These are phyloP conservation scores for Mythimna albipuncta DNA, from an alignment of 2,888 invertebrate genomes.

Conservation along the genomic window DNA sequence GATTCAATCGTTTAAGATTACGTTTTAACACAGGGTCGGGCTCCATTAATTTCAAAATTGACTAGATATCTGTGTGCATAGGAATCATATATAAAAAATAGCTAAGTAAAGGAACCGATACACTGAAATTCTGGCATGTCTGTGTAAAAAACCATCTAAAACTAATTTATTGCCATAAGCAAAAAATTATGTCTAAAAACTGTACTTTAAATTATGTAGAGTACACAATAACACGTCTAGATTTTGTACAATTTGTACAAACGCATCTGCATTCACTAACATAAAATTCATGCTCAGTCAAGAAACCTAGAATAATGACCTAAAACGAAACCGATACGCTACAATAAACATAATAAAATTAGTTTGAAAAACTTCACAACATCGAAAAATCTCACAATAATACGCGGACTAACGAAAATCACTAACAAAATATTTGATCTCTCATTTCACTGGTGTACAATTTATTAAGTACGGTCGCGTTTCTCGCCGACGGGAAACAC, in stretches of 20 bases:
- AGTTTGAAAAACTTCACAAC: constrained; percentile 74
- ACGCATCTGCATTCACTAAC: constrained; percentile 79
- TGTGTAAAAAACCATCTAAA: constrained; percentile 82
- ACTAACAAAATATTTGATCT: constrained; percentile 76
- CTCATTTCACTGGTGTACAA: constrained; percentile 66
- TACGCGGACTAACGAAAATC: constrained; percentile 77
- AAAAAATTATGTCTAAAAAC: constrained; percentile 83
- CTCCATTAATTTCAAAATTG: constrained; percentile 90
- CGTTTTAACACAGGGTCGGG: constrained; percentile 82
- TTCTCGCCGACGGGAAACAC: constrained; percentile 59
- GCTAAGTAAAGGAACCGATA: constrained; percentile 90
- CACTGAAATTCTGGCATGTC: constrained; percentile 87
- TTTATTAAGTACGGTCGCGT: constrained; percentile 65
- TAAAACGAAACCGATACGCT: constrained; percentile 72
- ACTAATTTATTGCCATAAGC: constrained; percentile 86
- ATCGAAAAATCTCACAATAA: constrained; percentile 77
- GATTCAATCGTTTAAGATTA: constrained; percentile 78
- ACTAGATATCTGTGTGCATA: constrained; percentile 91
- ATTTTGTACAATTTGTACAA: constrained; percentile 89
- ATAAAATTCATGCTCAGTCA: constrained; percentile 81
- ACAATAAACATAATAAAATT: constrained; percentile 71
- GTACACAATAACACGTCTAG: constrained; percentile 85
- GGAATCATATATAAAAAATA: constrained; percentile 88
- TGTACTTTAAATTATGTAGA: constrained; percentile 88
- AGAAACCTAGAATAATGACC: constrained; percentile 76